Evolutionary conservation across 2,113 vertebrate genomes (phyloP).

Genomic region (Scartelaos histophorus): DNA sequence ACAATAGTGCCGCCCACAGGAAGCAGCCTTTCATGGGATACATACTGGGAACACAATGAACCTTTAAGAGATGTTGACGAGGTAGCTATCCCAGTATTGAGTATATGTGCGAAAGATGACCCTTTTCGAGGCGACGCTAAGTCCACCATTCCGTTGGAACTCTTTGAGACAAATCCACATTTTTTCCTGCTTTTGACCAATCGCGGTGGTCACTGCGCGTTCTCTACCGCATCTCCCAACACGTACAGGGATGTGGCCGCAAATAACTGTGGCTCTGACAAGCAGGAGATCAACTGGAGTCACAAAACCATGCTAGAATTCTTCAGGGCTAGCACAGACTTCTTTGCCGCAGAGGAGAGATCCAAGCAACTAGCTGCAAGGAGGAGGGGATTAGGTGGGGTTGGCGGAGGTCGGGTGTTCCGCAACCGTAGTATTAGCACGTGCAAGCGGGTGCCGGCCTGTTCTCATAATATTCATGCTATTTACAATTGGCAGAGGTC

Average conservation of each 20-base stretch:
- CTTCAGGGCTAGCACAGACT: slow-evolving; percentile 80
- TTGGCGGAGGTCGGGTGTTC: slow-evolving; percentile 58
- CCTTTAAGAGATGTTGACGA: slow-evolving; percentile 82
- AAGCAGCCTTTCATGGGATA: slow-evolving; percentile 68
- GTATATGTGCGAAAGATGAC: slow-evolving; percentile 79
- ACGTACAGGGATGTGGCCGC: background rate
- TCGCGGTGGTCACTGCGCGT: slow-evolving; percentile 80
- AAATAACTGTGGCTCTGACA: slow-evolving; percentile 14
- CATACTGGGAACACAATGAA: slow-evolving; percentile 83
- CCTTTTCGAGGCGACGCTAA: slow-evolving; percentile 74
- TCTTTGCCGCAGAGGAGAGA: slow-evolving; percentile 80
- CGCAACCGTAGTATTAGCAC: slow-evolving; percentile 76
- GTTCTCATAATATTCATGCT: slow-evolving; percentile 81
- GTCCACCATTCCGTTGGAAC: slow-evolving; percentile 76
- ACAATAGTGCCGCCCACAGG: slow-evolving; percentile 11
- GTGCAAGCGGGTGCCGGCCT: slow-evolving; percentile 74
- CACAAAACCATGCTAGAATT: slow-evolving; percentile 80
- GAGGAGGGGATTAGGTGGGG: slow-evolving; percentile 67
- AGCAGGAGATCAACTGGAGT: slow-evolving; percentile 70
- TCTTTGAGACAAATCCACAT: slow-evolving; percentile 84
- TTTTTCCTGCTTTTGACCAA: slow-evolving; percentile 81
- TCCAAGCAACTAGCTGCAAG: slow-evolving; percentile 67
- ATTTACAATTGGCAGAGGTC: slow-evolving; percentile 84
- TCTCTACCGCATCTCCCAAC: slow-evolving; percentile 59
- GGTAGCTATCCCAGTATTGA: slow-evolving; percentile 81